A percentile compares a stretch with the other conserved stretches of the same genome.
Evolutionary conservation across 35 echinoderm and acorn worm genomes (phyloP).

Genomic region (Ptychodera flava): DNA sequence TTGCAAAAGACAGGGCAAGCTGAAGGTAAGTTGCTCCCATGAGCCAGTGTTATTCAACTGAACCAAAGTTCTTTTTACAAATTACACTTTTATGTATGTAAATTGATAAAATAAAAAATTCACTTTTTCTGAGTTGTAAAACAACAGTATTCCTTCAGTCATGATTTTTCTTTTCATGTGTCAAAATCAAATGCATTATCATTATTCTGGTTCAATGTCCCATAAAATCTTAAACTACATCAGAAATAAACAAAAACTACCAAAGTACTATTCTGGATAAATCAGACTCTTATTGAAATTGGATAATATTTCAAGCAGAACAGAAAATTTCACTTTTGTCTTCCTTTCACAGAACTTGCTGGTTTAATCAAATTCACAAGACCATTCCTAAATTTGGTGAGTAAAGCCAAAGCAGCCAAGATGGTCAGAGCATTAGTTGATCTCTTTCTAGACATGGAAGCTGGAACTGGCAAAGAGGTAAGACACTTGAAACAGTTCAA

Average conservation of each 20-base stretch:
- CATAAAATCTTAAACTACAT: too few species aligned
- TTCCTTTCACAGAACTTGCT: conserved; percentile 91
- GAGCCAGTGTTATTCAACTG: neutral
- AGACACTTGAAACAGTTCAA: neutral
- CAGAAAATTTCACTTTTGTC: too few species aligned
- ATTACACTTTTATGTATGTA: neutral
- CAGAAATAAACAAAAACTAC: too few species aligned
- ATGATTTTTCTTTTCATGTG: too few species aligned
- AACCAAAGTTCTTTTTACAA: neutral
- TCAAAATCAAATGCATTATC: too few species aligned
- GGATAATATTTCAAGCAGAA: too few species aligned
- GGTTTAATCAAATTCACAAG: conserved; percentile 87
- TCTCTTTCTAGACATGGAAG: conserved; percentile 97
- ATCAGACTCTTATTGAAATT: too few species aligned
- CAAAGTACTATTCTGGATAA: too few species aligned
- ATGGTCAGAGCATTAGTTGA: conserved; percentile 92
- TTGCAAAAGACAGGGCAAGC: conserved; percentile 82
- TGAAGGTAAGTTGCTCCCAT: conserved; percentile 53
- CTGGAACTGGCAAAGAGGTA: conserved; percentile 95
- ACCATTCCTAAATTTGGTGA: conserved; percentile 84
- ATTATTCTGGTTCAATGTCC: too few species aligned
- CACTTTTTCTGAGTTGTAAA: too few species aligned
- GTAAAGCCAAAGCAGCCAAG: conserved; percentile 97
- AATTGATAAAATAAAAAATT: too few species aligned
- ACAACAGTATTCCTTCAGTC: too few species aligned